These are phyloP conservation scores for Shargacucullia verbasci DNA, from an alignment of 2,888 invertebrate genomes.

Conservation along the genomic window DNA sequence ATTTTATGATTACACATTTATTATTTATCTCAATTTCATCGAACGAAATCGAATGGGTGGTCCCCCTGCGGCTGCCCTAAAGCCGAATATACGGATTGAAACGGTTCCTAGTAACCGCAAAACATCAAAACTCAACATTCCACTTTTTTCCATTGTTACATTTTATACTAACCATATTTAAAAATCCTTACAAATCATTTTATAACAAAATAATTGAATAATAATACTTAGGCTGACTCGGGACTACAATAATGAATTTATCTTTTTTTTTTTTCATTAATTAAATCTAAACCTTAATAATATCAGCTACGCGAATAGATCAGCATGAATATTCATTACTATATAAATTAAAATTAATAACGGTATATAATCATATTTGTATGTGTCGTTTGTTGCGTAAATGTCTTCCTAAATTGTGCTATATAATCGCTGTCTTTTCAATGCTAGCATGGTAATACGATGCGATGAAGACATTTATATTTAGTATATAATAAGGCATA, in stretches of 20 bases:
- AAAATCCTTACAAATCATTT: conserved; percentile 64
- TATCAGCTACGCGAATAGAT: conserved; percentile 77
- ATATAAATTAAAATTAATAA: conserved; percentile 66
- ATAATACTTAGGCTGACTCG: conserved; percentile 83
- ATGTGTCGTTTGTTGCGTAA: conserved; percentile 78
- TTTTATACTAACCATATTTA: conserved; percentile 58
- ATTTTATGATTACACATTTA: conserved; percentile 12
- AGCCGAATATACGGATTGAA: conserved; percentile 33
- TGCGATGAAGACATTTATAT: conserved; percentile 22
- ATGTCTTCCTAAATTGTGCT: conserved; percentile 76
- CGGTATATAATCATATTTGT: conserved; percentile 68
- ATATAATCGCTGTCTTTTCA: conserved; percentile 67
- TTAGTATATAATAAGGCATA: conserved; percentile 55
- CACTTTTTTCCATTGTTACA: conserved; percentile 57
- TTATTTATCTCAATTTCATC: conserved; percentile 30
- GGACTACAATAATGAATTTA: conserved; percentile 67
- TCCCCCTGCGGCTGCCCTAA: conserved; percentile 51
- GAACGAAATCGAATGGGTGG: conserved; percentile 45
- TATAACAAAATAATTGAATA: conserved; percentile 65
- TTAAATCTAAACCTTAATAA: conserved; percentile 81
- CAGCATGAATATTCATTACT: conserved; percentile 70
- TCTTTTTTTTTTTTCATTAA: conserved; percentile 60
- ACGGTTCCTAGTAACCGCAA: conserved; percentile 31
- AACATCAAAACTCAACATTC: conserved; percentile 37
- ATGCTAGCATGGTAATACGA: conserved; percentile 58